Evolutionary conservation across 2,797 vertebrate species (phyloP).

Genomic region (Craterocephalus amniculus): DNA sequence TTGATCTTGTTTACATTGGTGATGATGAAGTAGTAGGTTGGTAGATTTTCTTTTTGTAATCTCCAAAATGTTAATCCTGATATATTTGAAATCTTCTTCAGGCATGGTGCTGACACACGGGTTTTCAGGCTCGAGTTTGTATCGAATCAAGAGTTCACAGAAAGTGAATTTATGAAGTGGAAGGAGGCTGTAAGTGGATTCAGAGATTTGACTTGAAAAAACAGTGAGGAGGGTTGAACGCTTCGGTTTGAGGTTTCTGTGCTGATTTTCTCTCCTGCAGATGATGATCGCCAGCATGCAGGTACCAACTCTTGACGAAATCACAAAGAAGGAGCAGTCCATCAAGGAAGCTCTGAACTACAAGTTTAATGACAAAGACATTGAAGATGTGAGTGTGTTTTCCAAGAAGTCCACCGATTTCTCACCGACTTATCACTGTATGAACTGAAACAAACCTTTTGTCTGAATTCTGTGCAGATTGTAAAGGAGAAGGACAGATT

Average conservation of each 20-base stretch:
- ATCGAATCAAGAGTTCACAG: constrained; percentile 98
- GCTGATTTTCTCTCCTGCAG: constrained; percentile 70
- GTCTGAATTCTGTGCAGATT: constrained; percentile 83
- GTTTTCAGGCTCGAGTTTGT: constrained; percentile 98
- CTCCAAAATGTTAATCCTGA: neutral
- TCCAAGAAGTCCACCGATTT: neutral
- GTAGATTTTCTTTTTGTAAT: neutral
- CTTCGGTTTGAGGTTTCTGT: neutral
- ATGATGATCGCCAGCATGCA: constrained; percentile 97
- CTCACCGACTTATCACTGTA: fast-evolving
- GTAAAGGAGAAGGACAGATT: constrained; percentile 99
- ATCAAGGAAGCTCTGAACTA: constrained; percentile 99
- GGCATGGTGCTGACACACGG: constrained; percentile 94
- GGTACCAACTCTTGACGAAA: constrained; percentile 95
- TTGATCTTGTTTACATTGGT: neutral
- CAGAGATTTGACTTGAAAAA: neutral
- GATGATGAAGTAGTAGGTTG: too few species aligned
- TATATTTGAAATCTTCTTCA: constrained; percentile 66
- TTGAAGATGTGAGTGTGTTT: constrained; percentile 91
- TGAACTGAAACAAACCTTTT: neutral
- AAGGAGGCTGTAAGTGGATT: constrained; percentile 92
- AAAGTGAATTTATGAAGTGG: constrained; percentile 99
- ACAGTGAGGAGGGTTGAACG: fast-evolving
- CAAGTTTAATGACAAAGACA: constrained; percentile 99
- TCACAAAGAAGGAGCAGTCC: constrained; percentile 96